Conservation (phyloP, 2,113 vertebrate genomes). For the Clarias magur region DNA sequence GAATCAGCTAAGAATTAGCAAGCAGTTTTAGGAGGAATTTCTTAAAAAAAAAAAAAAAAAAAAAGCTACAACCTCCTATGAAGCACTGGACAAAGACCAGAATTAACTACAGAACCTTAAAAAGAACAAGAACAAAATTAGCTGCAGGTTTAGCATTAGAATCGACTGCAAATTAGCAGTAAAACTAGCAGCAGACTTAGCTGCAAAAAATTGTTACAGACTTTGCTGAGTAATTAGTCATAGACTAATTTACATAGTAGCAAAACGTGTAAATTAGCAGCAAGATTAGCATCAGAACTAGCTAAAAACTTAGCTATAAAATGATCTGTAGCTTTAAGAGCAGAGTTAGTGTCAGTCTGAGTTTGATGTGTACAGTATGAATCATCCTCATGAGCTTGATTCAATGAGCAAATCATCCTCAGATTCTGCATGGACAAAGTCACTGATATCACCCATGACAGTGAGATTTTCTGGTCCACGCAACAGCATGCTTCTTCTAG, state of each 20-base stretch:
- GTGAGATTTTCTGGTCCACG: constrained; percentile 81
- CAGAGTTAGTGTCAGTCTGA: constrained; percentile 14
- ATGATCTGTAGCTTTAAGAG: background rate
- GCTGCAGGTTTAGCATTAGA: background rate
- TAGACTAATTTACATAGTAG: background rate
- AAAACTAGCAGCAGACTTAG: background rate
- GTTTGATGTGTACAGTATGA: constrained; percentile 68
- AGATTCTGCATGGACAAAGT: constrained; percentile 88
- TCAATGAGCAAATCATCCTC: too few species aligned
- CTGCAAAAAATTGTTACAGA: background rate
- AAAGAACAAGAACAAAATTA: background rate
- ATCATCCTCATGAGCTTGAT: constrained; percentile 72
- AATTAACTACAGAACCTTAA: background rate
- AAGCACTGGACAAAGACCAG: too few species aligned
- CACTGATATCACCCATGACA: constrained; percentile 85
- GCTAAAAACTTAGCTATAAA: background rate
- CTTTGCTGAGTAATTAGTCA: background rate
- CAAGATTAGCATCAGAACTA: background rate
- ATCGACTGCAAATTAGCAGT: background rate
- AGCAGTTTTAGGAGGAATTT: too few species aligned
- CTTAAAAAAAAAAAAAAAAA: background rate
- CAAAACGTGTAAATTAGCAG: background rate
- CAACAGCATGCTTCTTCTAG: constrained; percentile 70
- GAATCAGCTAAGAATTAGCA: background rate
- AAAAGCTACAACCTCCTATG: background rate